Percentiles rank a stretch among this genome's conserved stretches.
phyloP scores from a whole-genome alignment of 2,888 invertebrate genomes.

The Trissolcus brochymenae region DNA sequence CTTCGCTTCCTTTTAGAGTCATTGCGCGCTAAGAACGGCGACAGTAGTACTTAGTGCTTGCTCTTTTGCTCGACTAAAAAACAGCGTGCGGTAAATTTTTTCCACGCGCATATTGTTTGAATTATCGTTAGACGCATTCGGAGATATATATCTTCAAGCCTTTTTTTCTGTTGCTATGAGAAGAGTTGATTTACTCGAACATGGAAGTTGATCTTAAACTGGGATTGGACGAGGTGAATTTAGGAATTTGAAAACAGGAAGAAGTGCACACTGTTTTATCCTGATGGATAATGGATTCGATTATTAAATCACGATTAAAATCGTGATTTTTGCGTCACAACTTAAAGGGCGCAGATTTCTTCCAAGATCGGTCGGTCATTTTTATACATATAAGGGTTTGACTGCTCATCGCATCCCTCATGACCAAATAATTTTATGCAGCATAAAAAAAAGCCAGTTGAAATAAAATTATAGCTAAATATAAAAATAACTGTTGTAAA shows the following conservation, averaged over 20 bases:
- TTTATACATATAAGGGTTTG: no score
- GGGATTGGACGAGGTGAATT: constrained; percentile 25
- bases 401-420: no score
- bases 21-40: constrained; percentile 41
- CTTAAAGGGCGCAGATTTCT: no score
- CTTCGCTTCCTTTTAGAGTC: constrained; percentile 55
- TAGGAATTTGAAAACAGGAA: constrained; percentile 3
- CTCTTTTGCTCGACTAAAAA: constrained; percentile 41
- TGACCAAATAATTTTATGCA: no score
- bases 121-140: constrained; percentile 36
- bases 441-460: no score
- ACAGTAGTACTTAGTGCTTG: constrained; percentile 35
- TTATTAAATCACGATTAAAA: no score
- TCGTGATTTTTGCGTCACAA: no score
- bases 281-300: no score
- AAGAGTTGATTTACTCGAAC: constrained; percentile 12
- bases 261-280: neutral
- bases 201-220: constrained; percentile 18
- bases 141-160: constrained; percentile 27
- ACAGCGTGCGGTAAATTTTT: constrained; percentile 18
- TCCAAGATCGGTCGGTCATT: no score
- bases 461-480: no score
- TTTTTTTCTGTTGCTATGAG: constrained; percentile 7
- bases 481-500: no score
- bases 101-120: constrained; percentile 36